Conservation (phyloP, 2,113 vertebrate species). For the Gallinago undulata region DNA sequence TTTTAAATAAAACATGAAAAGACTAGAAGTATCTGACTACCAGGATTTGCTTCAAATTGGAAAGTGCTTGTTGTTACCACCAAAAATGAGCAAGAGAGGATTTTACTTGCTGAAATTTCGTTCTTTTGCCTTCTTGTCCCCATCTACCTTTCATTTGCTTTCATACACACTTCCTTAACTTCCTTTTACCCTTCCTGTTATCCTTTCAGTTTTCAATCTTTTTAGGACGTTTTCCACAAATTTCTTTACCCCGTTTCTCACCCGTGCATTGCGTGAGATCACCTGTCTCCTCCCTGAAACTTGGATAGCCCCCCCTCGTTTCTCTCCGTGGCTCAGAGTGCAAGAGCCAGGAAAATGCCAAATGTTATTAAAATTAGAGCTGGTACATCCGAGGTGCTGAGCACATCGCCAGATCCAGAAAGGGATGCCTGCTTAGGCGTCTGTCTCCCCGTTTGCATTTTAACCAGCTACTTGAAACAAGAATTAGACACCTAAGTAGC, state of each 20-base stretch:
- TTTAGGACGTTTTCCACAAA: background rate
- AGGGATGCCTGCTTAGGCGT: background rate
- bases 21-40: conserved; percentile 31
- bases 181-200: background rate
- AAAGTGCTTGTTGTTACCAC: background rate
- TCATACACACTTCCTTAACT: background rate
- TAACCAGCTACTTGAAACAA: background rate
- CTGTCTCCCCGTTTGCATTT: background rate
- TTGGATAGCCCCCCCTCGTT: background rate
- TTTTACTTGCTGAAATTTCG: background rate
- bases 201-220: background rate
- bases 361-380: background rate
- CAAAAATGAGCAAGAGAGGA: background rate
- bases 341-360: background rate
- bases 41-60: conserved; percentile 35
- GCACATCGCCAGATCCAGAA: background rate
- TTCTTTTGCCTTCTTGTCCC: background rate
- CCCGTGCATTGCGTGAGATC: background rate
- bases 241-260: background rate
- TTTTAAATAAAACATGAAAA: conserved; percentile 62
- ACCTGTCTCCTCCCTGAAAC: background rate
- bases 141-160: background rate
- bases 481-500: background rate
- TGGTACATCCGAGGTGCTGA: background rate
- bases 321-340: background rate